Base-by-base conservation (phyloP, 1,140 invertebrate species). In the Oryctes rhinoceros region DNA sequence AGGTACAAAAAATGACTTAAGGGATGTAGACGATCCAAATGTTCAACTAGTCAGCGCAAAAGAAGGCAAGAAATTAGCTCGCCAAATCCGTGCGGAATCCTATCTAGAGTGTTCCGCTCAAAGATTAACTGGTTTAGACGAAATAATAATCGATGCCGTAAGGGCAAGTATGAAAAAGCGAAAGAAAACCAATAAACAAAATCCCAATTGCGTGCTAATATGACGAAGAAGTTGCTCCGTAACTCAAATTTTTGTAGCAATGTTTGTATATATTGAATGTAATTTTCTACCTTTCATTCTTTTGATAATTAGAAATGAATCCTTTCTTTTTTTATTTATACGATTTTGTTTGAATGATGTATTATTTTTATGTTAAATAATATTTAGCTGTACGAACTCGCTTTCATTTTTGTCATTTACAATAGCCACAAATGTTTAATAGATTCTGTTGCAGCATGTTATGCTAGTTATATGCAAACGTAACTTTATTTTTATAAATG, bases 151-250 rank as follows among this genome's bases (percentile, higher is more conserved):
- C 0, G 80, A 48, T 44, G 80, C 80, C 6, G 80, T 78, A 1
- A 3, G 62, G 7, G 39, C 49, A 15, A 80, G 80, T 24, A 37
- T 80, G 35, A 80, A 78, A 37, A 88, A 85, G 79, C 37, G 20
- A 48, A 78, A 78, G 24, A 78, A 59, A 59, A 71, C 11, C 35
- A 30, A 3, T 10, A 71, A 71, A 71, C 65, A 37, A 24, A 71
- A 71, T 71, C 35, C 65, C 7, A 71, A 71, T 71, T 71, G 65
- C 10, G 35, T 35, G 7, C 35, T 71, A 4, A 9, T 71, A 71
- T 71, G 65, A 71, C 65, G 35, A 59, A 13, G 18, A 71, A 71
- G 24, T 24, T 71, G 65, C 65, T 24, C 37, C 37, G 11, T 35
- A 30, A 71, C 65, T 59, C 53, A 59, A 59, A 59, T 15, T 59